Evolutionary conservation across 2,888 invertebrate species (phyloP).

Genomic region (Tiliacea aurago): DNA sequence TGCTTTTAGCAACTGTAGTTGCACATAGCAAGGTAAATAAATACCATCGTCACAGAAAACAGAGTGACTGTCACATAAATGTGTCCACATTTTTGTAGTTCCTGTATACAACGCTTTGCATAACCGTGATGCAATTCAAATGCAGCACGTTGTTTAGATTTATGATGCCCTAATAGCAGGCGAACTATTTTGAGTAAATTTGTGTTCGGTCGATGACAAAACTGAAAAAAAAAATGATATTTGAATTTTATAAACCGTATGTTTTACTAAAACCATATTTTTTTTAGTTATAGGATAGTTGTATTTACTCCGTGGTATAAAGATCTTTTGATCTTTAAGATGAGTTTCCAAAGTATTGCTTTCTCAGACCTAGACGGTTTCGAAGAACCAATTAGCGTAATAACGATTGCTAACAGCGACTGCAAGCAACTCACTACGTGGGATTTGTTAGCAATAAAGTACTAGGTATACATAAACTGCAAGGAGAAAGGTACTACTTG

Average conservation of each 20-base stretch:
- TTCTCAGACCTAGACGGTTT: background rate
- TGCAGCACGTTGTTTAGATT: constrained; percentile 30
- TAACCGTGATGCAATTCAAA: constrained; percentile 39
- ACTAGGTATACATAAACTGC: constrained; percentile 29
- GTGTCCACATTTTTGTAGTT: constrained; percentile 34
- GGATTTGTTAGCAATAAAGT: background rate
- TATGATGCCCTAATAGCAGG: constrained; percentile 31
- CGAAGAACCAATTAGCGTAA: constrained; percentile 21
- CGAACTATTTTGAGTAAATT: constrained; percentile 18
- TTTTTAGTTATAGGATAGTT: too few relatives aligned
- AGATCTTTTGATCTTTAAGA: too few relatives aligned
- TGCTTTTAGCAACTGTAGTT: background rate
- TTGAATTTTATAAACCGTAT: background rate
- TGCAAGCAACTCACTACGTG: background rate
- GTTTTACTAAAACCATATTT: too few relatives aligned
- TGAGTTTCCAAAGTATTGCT: background rate
- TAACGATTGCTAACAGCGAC: background rate
- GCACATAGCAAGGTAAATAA: background rate
- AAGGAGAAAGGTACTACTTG: constrained; percentile 3
- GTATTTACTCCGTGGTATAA: too few relatives aligned
- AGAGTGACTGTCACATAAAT: constrained; percentile 1
- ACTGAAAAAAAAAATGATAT: background rate
- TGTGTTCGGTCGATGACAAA: background rate
- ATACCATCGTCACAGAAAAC: background rate
- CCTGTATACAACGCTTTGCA: constrained; percentile 29